Conservation (phyloP, 2,113 vertebrate genomes). For the Pterophyllum scalare region DNA sequence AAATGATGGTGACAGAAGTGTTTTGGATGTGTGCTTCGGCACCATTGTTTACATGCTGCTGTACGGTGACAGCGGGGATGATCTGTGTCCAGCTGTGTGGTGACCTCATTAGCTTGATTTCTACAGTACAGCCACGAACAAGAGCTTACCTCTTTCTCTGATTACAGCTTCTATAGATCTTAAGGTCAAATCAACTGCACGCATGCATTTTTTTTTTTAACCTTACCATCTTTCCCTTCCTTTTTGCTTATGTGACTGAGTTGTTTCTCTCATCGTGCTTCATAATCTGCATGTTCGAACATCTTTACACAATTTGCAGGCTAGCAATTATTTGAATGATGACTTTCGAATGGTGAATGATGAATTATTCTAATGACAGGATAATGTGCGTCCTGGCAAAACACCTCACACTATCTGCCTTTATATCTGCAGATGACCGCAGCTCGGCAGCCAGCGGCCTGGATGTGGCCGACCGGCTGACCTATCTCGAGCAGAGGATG, state of each 20-base stretch:
- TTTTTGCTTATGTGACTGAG: not conserved
- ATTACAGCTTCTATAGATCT: not conserved
- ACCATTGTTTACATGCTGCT: conserved; percentile 50
- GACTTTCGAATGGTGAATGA: no score
- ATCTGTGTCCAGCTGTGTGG: conserved; percentile 61
- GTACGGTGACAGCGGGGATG: conserved; percentile 9
- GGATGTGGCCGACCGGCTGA: conserved; percentile 93
- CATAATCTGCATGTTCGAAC: not conserved
- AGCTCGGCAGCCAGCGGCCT: conserved; percentile 90
- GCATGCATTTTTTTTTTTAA: not conserved
- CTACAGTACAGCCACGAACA: not conserved
- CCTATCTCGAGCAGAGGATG: conserved; percentile 94
- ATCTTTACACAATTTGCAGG: not conserved
- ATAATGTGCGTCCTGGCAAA: not conserved
- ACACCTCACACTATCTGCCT: not conserved
- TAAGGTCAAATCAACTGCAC: not conserved
- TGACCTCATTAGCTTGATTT: conserved; percentile 66
- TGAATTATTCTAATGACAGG: not conserved
- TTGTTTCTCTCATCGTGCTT: not conserved
- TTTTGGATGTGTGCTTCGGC: not conserved
- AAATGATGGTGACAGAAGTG: not conserved
- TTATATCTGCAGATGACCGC: conserved; percentile 86
- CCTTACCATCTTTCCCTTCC: not conserved
- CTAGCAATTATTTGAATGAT: not conserved
- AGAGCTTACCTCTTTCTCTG: conserved; percentile 1